Evolutionary conservation across 2,888 invertebrate species (phyloP), one percentile per base, ranked within the genome.

Genomic region (Agonopterix heracliana): DNA sequence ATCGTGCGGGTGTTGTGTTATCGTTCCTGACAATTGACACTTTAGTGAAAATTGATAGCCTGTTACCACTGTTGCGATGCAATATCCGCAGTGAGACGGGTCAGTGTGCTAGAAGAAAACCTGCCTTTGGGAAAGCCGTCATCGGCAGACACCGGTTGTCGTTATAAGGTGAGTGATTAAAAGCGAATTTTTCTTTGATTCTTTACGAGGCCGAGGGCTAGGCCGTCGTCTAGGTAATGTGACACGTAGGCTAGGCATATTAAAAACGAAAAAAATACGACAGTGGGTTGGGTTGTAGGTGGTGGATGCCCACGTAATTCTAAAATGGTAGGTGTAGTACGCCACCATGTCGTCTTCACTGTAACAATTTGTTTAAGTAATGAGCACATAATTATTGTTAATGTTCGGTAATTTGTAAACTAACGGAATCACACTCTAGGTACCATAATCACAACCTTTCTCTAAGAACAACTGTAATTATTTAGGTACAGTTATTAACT

Each of bases 271-370:
- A 26, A 26, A 80, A 75, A 75, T 76, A 78, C 64, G 64, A 59
- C 67, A 71, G 86, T 87, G 84, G 87, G 86, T 65, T 72, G 81
- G 54, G 61, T 62, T 74, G 82, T 82, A 84, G 86, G 84, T 81
- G 84, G 72, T 71, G 26, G 7, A 26, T 7, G 81, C 86, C 86
- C 84, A 85, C 85, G 85, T 85, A 75, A 68, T 69, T 68, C 68
- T 63, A 64, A 75, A 66, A 66, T 71, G 68, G 82, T 84, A 79
- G 79, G 81, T 82, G 81, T 81, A 73, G 70, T 76, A 75, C 68
- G 69, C 68, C 68, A 71, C 66, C 61, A 70, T 64, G 66, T 73
- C 75, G 68, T 81, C 75, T 74, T 69, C 68, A 67, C 41, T 71
- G 64, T 66, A 69, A 63, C 66, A 66, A 68, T 71, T 57, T 60